These are phyloP conservation scores for Coryphaenoides rupestris DNA, from an alignment of 2,113 vertebrate genomes.

Conservation along the genomic window DNA sequence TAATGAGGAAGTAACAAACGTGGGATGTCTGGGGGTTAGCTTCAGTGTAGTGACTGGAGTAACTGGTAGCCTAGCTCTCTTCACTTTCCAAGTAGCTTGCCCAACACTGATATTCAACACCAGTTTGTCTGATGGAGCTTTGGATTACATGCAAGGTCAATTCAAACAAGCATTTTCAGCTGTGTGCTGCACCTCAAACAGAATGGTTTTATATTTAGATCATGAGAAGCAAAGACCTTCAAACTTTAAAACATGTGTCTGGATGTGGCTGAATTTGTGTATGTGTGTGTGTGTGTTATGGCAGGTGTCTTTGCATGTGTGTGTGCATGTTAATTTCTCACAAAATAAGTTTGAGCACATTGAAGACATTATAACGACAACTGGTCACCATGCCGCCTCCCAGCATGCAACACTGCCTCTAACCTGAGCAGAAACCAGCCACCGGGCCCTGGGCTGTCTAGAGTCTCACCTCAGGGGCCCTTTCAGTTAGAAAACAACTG, in stretches of 20 bases:
- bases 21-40: too few species aligned
- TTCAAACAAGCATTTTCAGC: neutral
- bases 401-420: neutral
- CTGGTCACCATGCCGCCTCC: neutral
- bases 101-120: too few species aligned
- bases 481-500: constrained; percentile 41
- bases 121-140: too few species aligned
- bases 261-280: neutral
- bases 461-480: constrained; percentile 25
- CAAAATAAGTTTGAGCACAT: too few species aligned
- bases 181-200: neutral
- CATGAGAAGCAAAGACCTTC: neutral
- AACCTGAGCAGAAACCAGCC: neutral
- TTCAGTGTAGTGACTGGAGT: too few species aligned
- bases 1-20: too few species aligned
- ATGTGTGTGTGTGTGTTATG: neutral
- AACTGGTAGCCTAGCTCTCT: too few species aligned
- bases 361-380: too few species aligned
- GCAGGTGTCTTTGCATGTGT: neutral
- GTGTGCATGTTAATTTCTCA: too few species aligned
- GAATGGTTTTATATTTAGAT: neutral
- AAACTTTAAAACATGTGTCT: neutral
- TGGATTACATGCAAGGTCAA: constrained; percentile 8
- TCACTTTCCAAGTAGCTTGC: too few species aligned
- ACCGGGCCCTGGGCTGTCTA: constrained; percentile 30